Evolutionary conservation across 2,888 invertebrate genomes (phyloP).

Genomic region (Yponomeuta plumbellus): DNA sequence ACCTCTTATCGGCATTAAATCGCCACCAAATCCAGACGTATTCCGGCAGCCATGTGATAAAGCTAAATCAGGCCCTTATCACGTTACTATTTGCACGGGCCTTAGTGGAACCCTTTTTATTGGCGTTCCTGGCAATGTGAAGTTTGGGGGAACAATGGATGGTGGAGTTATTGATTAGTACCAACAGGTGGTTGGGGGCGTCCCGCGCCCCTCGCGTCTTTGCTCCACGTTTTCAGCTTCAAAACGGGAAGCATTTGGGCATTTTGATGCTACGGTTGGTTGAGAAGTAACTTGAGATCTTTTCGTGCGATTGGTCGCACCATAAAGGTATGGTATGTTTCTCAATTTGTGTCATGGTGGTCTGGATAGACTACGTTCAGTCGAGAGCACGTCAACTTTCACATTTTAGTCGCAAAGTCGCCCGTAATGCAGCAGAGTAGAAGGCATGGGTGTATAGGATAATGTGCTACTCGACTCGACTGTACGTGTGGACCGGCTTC

Average conservation of each 20-base stretch:
- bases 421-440: too few species aligned
- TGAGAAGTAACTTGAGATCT: not conserved
- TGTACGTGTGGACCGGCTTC: too few species aligned
- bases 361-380: too few species aligned
- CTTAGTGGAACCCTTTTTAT: slow-evolving; percentile 48
- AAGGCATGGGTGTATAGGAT: too few species aligned
- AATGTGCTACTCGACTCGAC: too few species aligned
- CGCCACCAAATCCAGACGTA: not conserved
- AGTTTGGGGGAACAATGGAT: slow-evolving; percentile 56
- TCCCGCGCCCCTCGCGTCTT: slow-evolving; percentile 44
- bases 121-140: slow-evolving; percentile 26
- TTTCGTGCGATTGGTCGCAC: not conserved
- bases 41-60: not conserved
- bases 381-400: too few species aligned
- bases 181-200: slow-evolving; percentile 68
- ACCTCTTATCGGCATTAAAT: not conserved
- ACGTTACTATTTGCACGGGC: slow-evolving; percentile 48
- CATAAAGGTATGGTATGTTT: too few species aligned
- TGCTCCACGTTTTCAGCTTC: slow-evolving; percentile 24
- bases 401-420: too few species aligned
- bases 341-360: too few species aligned
- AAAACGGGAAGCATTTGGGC: not conserved
- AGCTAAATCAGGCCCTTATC: slow-evolving; percentile 33
- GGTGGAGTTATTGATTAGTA: slow-evolving; percentile 67
- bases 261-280: not conserved